Percentiles rank a stretch among this genome's conserved stretches.
phyloP scores from a whole-genome alignment of 2,113 vertebrate species.

The rat (Rattus norvegicus) region GRCr8 NC_086022.1:21359001-21359500 shows the following conservation, averaged over 20 bases:
- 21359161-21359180: not conserved
- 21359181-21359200: not conserved
- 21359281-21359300: not conserved
- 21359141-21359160: not conserved
- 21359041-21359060: not conserved
- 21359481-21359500: not conserved
- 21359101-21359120: not conserved
- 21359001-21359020: not conserved
- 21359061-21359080: not conserved
- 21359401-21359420: not conserved
- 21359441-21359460: not conserved
- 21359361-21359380: not conserved
- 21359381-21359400: not conserved
- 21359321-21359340: not conserved
- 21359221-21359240: not conserved
- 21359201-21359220: not conserved
- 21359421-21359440: not conserved
- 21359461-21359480: not conserved
- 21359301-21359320: not conserved
- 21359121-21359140: not conserved
- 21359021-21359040: not conserved
- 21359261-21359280: not conserved
- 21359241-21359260: not conserved
- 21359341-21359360: no score
- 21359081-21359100: not conserved